These are phyloP conservation scores for Galeopterus variegatus DNA, from an alignment of 2,113 vertebrate genomes.

Conservation along the genomic window DNA sequence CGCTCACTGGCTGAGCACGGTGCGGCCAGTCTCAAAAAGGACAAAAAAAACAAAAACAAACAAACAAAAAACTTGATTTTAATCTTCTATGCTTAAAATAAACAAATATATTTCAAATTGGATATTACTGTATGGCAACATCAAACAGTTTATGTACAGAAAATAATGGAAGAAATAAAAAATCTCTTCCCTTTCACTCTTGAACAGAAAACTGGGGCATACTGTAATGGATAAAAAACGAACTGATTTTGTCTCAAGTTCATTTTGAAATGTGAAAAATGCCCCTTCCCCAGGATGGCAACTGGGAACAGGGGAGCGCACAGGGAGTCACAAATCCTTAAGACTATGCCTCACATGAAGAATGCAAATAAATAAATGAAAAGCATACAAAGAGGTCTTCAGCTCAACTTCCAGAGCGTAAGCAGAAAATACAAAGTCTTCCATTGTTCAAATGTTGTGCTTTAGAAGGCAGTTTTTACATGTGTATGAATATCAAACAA, in stretches of 20 bases:
- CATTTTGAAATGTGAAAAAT: conserved; percentile 65
- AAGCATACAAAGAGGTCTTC: conserved; percentile 61
- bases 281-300: background rate
- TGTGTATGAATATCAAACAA: conserved; percentile 34
- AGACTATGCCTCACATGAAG: conserved; percentile 34
- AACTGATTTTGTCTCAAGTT: conserved; percentile 17
- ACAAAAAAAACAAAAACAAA: no score
- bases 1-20: no score
- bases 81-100: conserved; percentile 28
- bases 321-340: conserved; percentile 24
- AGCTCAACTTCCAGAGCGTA: conserved; percentile 62
- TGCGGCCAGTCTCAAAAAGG: no score
- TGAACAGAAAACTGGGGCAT: background rate
- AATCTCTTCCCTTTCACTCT: background rate
- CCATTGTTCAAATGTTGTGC: conserved; percentile 33
- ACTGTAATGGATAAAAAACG: background rate
- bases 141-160: background rate
- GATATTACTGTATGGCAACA: conserved; percentile 6
- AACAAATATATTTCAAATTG: conserved; percentile 41
- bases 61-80: no score
- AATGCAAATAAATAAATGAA: conserved; percentile 64
- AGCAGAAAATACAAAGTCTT: conserved; percentile 57
- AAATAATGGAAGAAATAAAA: conserved; percentile 50
- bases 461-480: conserved; percentile 42
- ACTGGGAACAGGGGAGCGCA: background rate